These are phyloP conservation scores for Leptodactylus fuscus DNA, from an alignment of 2,113 vertebrate genomes.

Conservation along the genomic window DNA sequence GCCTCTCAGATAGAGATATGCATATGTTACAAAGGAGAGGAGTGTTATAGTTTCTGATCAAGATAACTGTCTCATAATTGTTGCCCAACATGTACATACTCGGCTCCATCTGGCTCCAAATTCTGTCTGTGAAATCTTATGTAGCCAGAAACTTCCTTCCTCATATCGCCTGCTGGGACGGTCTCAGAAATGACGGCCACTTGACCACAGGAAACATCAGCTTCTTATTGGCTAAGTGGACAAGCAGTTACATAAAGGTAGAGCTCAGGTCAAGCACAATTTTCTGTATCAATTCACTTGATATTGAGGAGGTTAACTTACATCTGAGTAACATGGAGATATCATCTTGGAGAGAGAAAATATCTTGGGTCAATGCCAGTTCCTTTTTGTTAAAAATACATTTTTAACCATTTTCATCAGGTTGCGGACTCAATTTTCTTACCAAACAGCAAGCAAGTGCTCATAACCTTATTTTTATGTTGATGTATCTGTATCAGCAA, in stretches of 20 bases:
- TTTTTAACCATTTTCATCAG: too few relatives aligned
- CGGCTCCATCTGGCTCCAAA: slow-evolving; percentile 21
- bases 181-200: slow-evolving; percentile 21
- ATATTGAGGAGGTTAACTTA: not conserved
- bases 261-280: not conserved
- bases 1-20: slow-evolving; percentile 31
- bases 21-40: slow-evolving; percentile 2
- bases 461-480: too few relatives aligned
- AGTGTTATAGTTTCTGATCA: slow-evolving; percentile 28
- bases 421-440: too few relatives aligned
- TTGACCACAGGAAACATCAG: slow-evolving; percentile 34
- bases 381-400: too few relatives aligned
- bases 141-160: slow-evolving; percentile 46
- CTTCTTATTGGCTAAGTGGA: slow-evolving; percentile 43
- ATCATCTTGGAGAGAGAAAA: not conserved
- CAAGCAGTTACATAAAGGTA: slow-evolving; percentile 21
- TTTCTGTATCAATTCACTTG: not conserved
- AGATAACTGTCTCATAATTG: slow-evolving; percentile 3
- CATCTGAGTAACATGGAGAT: not conserved
- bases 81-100: not conserved
- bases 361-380: not conserved
- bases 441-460: too few relatives aligned
- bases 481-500: too few relatives aligned
- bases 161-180: not conserved
- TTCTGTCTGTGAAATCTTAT: slow-evolving; percentile 45